A percentile compares a stretch with the other conserved stretches of the same genome.
phyloP scores from a whole-genome alignment of 2,888 invertebrate genomes.

The Drosophila kambysellisi region DNA sequence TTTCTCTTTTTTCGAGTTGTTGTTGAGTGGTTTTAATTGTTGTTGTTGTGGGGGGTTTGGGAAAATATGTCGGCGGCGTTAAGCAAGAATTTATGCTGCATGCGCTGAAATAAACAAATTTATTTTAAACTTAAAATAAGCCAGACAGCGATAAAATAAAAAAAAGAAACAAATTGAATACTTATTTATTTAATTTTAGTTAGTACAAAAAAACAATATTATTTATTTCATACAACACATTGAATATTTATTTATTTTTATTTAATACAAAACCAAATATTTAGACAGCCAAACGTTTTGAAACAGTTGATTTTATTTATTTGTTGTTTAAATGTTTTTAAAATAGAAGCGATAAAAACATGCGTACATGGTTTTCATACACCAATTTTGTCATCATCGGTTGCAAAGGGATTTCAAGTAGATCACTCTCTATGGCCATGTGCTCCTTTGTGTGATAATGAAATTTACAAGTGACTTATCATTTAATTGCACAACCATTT shows the following conservation, averaged over 20 bases:
- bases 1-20: constrained; percentile 5
- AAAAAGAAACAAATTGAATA: neutral
- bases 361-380: neutral
- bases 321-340: neutral
- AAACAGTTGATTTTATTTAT: neutral
- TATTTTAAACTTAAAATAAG: neutral
- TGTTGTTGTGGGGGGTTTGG: constrained; percentile 35
- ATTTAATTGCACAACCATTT: constrained; percentile 24
- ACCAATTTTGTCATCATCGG: neutral
- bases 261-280: neutral
- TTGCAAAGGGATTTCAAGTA: neutral
- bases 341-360: neutral
- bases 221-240: neutral
- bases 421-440: neutral
- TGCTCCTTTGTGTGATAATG: constrained; percentile 26
- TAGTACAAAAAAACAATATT: neutral
- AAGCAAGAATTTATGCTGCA: constrained; percentile 61
- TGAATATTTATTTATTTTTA: neutral
- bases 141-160: neutral
- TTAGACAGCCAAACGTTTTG: constrained; percentile 4
- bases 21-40: constrained; percentile 38
- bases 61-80: constrained; percentile 69
- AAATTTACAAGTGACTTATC: constrained; percentile 39
- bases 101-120: constrained; percentile 48
- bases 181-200: constrained; percentile 4